Conservation (phyloP, 1,140 invertebrate species). For the Rhagoletis zephyria region DNA sequence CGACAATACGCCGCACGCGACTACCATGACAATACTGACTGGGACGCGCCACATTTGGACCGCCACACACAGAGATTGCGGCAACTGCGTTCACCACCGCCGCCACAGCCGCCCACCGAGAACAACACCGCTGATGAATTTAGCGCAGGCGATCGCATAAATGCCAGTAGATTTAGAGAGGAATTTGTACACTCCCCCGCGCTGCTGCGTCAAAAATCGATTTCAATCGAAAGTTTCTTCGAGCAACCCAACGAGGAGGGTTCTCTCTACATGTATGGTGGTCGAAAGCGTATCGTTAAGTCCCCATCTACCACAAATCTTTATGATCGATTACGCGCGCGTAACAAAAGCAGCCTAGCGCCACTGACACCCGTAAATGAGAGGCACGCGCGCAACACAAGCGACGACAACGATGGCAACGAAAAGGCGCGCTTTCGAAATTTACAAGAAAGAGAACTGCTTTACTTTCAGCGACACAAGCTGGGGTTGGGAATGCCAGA, state of each 20-base stretch:
- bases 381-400: neutral
- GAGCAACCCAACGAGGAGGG: constrained; percentile 71
- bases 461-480: neutral
- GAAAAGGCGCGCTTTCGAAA: neutral
- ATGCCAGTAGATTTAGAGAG: neutral
- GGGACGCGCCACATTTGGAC: neutral
- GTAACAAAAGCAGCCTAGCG: neutral
- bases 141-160: neutral
- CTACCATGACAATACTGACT: constrained; percentile 4
- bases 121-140: neutral
- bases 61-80: constrained; percentile 5
- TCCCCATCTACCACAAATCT: constrained; percentile 65
- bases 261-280: constrained; percentile 71
- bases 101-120: neutral
- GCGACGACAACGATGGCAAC: neutral
- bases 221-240: constrained; percentile 70
- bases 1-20: neutral
- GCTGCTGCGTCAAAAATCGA: constrained; percentile 65
- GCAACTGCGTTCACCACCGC: constrained; percentile 42
- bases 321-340: constrained; percentile 65
- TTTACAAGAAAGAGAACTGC: neutral
- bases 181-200: constrained; percentile 49
- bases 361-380: neutral
- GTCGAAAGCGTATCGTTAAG: constrained; percentile 66
- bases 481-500: neutral